Base-by-base conservation (phyloP, 2,888 invertebrate genomes). In the Exephanes ischioxanthus region DNA sequence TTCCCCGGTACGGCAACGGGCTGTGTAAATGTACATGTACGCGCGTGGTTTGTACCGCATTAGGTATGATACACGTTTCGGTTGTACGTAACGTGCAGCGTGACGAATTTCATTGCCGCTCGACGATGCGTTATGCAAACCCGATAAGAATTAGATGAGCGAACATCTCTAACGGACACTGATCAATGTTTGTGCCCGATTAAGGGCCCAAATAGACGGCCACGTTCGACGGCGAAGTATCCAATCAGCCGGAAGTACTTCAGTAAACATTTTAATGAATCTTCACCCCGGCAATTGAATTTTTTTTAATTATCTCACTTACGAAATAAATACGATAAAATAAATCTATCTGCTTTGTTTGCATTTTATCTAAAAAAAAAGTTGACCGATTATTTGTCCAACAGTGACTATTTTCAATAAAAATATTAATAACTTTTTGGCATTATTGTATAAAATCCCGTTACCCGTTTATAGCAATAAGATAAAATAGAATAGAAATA, bases 61-160 rank as follows among this genome's bases (percentile, higher is more conserved):
- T 61, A 41, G 68, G 68, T 33, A 58, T 68, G 67, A 68, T 68
- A 45, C 51, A 78, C 45, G 68, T 70, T 45, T 58, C 61, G 45
- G 41, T 58, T 55, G 70, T 61, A 70, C 63, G 63, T 63, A 41
- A 55, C 37, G 33, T 48, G 58, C 19, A 41, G 19, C 5, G 7
- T 67, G 66, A 22, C 77, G 55, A 58, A 68, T 71, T 72, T 68
- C 70, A 45, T 78, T 63, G 71, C 53, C 61, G 53, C 58, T 67
- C 67, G 67, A 75, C 58, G 67, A 30, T 73, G 73, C 73, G 71
- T 80, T 71, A 58, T 58, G 67, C 45, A 67, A 80, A 22, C 33
- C 67, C 71, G 80, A 73, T 80, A 80, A 80, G 80, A 80, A 80
- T 73, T 68, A 68, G 26, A 67, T 67, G 30, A 68, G 55, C 22